These are phyloP conservation scores for Lamellibrachia satsuma DNA, from an alignment of 2,888 invertebrate genomes.

Conservation along the genomic window DNA sequence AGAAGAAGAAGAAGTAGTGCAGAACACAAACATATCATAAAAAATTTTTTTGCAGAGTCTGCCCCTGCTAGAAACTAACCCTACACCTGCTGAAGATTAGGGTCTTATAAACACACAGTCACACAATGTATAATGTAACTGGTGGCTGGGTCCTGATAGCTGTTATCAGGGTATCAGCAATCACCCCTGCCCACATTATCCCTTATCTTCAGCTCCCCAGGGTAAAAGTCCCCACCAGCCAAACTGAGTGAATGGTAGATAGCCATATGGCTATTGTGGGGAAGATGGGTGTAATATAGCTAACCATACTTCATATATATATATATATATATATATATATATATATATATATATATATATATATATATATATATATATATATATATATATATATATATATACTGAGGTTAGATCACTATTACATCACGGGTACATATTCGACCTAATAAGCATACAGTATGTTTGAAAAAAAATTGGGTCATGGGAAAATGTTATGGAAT, in stretches of 20 bases:
- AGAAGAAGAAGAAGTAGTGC: too few species aligned
- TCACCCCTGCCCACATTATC: background rate
- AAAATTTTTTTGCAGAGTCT: background rate
- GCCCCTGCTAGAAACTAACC: background rate
- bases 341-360: too few species aligned
- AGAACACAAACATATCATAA: background rate
- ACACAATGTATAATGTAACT: background rate
- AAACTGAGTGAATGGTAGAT: background rate
- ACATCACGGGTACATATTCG: too few species aligned
- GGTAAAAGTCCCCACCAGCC: background rate
- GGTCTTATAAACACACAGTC: background rate
- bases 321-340: too few species aligned
- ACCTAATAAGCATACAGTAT: too few species aligned
- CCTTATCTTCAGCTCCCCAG: background rate
- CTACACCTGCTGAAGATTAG: background rate
- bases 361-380: too few species aligned
- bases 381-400: too few species aligned
- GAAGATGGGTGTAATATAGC: background rate
- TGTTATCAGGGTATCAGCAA: slow-evolving; percentile 3
- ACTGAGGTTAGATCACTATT: too few species aligned
- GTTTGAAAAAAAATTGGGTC: too few species aligned
- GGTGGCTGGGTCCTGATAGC: background rate
- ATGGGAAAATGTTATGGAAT: too few species aligned
- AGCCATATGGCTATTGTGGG: background rate
- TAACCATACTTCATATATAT: too few species aligned